Base-by-base conservation (phyloP, 2,888 invertebrate species). In the Pheosia gnoma region DNA sequence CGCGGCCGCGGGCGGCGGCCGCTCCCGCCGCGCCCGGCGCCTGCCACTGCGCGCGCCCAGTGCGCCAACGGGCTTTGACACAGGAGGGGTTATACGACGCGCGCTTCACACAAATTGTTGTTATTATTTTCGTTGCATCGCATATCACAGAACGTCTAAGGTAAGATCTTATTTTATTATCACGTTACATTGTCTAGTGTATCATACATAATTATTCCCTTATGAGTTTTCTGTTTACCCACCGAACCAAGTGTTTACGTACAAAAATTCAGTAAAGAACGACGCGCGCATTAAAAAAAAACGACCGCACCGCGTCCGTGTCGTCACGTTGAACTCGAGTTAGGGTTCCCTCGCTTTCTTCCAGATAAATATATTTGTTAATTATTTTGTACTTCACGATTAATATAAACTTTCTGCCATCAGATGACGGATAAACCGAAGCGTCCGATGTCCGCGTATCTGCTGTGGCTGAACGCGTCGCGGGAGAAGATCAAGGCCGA, bases 401-500 rank as follows among this genome's bases (percentile, higher is more conserved):
- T 52, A 54, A 58, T 51, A 70, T 58, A 56, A 58, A 55, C 39
- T 67, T 53, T 51, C 39, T 56, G 5, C 5, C 67, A 67, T 67
- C 61, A 64, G 95, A 96, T 91, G 96, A 75, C 77, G 94, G 95
- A 90, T 96, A 98, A 95, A 85, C 99, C 99, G 45, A 99, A 99
- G 86, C 95, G 98, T 69, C 96, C 98, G 11, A 94, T 95, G 74
- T 96, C 98, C 3, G 98, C 97, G 1, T 99, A 97, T 85, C 96
- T 99, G 95, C 81, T 98, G 67, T 99, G 98, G 97, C 90, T 98
- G 69, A 97, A 97, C 80, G 97, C 96, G 65, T 95, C 94, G 61
- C 94, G 99, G 62, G 96, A 97, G 61, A 92, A 95, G 74, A 97
- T 99, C 68, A 98, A 98, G 85, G 91, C 95, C 49, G 97, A 97